Base-by-base conservation (phyloP, 2,888 invertebrate genomes). In the Mythimna albipuncta region DNA sequence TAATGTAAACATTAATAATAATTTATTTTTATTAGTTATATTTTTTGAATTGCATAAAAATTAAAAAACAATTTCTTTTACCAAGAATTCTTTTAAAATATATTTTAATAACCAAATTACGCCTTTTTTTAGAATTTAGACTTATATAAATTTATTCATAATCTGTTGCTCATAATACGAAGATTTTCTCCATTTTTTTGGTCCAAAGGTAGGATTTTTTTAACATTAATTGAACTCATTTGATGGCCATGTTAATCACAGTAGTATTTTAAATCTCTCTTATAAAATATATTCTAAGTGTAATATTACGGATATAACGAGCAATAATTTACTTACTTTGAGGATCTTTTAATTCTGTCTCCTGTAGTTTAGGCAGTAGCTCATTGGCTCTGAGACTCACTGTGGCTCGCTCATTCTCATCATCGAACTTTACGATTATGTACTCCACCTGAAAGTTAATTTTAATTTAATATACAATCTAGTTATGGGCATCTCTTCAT, bases 351-450 rank as follows among this genome's bases (percentile, higher is more conserved):
- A 94, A 91, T 95, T 99, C 99, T 89, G 98, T 98, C 94, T 98
- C 98, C 91, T 99, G 98, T 52, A 99, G 96, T 83, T 97, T 96
- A 21, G 97, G 96, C 64, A 99, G 96, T 47, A 99, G 94, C 82
- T 99, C 98, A 82, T 97, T 96, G 7, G 99, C 99, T 90, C 98
- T 97, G n/a, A 99, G 97, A 82, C 98, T 98, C 6, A 99, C 98
- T 89, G 98, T 98, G 5, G 98, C 99, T 82, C 97, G 97, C 93
- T 98, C 97, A 58, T 98, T 97, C 80, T 97, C 97, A 94, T 99
- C 98, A 94, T 99, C 98, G 95, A 99, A 99, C 92, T 99, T 99
- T 4, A 99, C 98, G 72, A 99, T 97, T 89, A 99, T 98, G 91
- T 99, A 99, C 95, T 99, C 99, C 69, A 99, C 98, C 96, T 96